Evolutionary conservation across 1,140 invertebrate species (phyloP).

Genomic region (Thaumatotibia leucotreta): DNA sequence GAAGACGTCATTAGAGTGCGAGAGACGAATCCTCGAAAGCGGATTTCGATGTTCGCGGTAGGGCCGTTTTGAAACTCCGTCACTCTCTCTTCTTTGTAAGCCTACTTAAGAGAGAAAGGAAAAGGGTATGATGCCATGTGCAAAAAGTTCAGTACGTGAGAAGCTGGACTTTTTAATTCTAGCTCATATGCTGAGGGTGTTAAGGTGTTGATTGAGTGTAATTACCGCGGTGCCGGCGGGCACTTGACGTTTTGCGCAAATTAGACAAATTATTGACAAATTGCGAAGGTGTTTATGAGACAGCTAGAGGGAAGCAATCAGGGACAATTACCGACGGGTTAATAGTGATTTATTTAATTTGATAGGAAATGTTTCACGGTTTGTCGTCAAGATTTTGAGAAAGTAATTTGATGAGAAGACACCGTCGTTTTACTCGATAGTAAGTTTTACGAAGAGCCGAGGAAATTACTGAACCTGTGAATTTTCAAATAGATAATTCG

Average conservation of each 20-base stretch:
- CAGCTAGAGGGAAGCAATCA: not conserved
- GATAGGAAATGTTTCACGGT: not conserved
- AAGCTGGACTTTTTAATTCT: not conserved
- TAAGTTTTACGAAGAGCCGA: too few relatives aligned
- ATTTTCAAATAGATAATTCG: too few relatives aligned
- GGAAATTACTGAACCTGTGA: too few relatives aligned
- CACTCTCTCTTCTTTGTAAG: not conserved
- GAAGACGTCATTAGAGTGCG: too few relatives aligned
- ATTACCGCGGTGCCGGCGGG: not conserved
- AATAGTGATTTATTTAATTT: not conserved
- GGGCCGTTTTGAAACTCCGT: not conserved
- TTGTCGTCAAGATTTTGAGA: not conserved
- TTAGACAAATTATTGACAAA: conserved; percentile 1
- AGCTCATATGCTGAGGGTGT: not conserved
- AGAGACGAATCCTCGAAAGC: too few relatives aligned
- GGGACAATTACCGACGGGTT: not conserved
- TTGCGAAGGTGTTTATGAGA: not conserved
- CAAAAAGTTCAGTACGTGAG: not conserved
- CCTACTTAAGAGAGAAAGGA: not conserved
- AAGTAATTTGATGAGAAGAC: too few relatives aligned
- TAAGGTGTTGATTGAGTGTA: not conserved
- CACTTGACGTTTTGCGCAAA: conserved; percentile 2
- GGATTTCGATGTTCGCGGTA: too few relatives aligned
- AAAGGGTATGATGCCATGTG: not conserved
- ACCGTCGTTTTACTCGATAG: too few relatives aligned